Conservation (phyloP, 2,113 vertebrate genomes). For the Hystrix brachyura region DNA sequence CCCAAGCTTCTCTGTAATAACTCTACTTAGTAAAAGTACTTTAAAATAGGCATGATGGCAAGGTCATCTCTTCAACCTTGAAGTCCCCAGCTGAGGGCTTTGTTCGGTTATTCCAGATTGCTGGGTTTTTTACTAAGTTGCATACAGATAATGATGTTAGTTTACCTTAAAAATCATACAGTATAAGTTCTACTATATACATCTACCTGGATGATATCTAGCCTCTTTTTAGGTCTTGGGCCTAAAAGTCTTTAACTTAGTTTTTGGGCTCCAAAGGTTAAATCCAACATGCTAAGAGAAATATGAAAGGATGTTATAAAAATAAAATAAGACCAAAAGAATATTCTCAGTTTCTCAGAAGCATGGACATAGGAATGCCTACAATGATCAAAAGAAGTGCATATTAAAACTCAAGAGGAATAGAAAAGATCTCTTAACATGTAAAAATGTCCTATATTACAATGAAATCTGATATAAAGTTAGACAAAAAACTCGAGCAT, state of each 20-base stretch:
- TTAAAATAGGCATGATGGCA: background rate
- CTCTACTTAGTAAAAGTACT: background rate
- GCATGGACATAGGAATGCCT: background rate
- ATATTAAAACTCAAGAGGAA: background rate
- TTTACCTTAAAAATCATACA: background rate
- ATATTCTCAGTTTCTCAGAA: background rate
- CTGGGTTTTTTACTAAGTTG: background rate
- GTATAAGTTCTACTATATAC: background rate
- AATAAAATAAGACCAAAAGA: background rate
- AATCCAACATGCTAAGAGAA: background rate
- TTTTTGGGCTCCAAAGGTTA: background rate
- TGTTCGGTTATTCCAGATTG: background rate
- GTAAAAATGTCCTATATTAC: background rate
- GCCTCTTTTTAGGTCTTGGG: background rate
- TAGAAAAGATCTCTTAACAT: background rate
- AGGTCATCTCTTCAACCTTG: background rate
- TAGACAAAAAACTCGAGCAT: background rate
- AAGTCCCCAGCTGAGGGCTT: background rate
- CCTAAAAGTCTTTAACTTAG: background rate
- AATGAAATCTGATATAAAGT: background rate
- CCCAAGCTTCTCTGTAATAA: background rate
- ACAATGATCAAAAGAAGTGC: background rate
- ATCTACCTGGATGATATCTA: background rate
- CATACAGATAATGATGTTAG: background rate
- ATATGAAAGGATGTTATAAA: background rate